Evolutionary conservation across 1,140 invertebrate genomes (phyloP), one percentile per base, ranked within the genome.

Genomic region (Calliphora vicina): DNA sequence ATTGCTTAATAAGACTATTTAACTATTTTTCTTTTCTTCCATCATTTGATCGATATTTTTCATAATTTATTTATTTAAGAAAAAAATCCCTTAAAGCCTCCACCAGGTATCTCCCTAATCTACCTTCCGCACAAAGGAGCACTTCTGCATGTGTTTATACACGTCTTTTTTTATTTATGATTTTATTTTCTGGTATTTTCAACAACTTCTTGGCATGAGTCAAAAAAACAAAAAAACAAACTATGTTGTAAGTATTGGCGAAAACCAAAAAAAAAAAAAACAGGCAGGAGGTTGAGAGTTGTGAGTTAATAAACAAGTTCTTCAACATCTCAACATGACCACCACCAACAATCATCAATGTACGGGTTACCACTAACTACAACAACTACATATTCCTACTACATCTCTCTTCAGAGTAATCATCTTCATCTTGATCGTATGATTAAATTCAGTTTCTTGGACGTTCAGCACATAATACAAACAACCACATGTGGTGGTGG

Each of bases 251-350:
- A 67, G 23, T 23, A 23, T 67, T 67, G 1, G 13, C n/a, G n/a
- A n/a, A n/a, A n/a, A 57, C 6, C 15, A n/a, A 57, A 57, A 57
- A 15, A 13, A 57, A 57, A 17, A 20, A 8, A 67, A 67, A 25
- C 61, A 23, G 61, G 61, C 20, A 23, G 61, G 61, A 67, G 61
- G 61, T 67, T 23, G 61, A 25, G 35, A 50, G 45, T 67, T 67
- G 50, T 23, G 61, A 23, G 61, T 67, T 67, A 67, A 67, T 67
- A 67, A 67, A 67, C 61, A 67, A 67, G 61, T 67, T 67, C 61
- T 67, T 20, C 61, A 67, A 67, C 61, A 67, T 67, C 61, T 67
- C 61, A 67, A 67, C 61, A 67, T 67, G 61, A 67, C 23, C n/a
- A 67, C 61, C 61, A 67, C 20, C 61, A 67, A 20, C 20, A 57